Evolutionary conservation across 1,140 invertebrate genomes (phyloP), one percentile per base, ranked within the genome.

Genomic region (Chrysomallon squamiferum): DNA sequence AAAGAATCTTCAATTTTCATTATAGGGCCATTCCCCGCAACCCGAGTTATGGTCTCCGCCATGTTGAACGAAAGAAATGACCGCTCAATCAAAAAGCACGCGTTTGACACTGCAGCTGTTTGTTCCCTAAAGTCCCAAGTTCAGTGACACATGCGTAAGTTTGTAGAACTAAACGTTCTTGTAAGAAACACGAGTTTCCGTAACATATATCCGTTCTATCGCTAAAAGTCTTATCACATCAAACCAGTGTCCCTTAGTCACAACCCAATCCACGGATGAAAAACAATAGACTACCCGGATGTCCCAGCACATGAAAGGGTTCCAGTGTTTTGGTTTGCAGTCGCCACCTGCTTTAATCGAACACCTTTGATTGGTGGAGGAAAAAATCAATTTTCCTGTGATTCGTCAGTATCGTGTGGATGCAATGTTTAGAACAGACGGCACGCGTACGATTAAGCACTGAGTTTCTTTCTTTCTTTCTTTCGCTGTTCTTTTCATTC

Each of bases 11-110:
- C 50, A 27, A 54, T 54, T 27, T 54, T 54, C 29, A 3, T 30
- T 15, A 30, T 22, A 20, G 50, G 50, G 18, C 50, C 50, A 54
- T 54, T 54, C 25, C 50, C 50, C 50, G 25, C 22, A 54, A 54
- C 50, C 15, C 29, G 50, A 54, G 50, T 54, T 54, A 54, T 54
- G 50, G 50, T 54, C 50, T 54, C 50, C 50, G 50, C 50, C 50
- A 54, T 54, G 50, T 54, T 54, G 50, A 54, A 27, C 22, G 22
- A 25, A 30, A 30, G 50, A 54, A 54, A 27, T 54, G 18, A 54
- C 50, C 22, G 22, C 25, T 54, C 50, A 25, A 22, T 54, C 29
- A 30, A 27, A 25, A 54, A 25, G 22, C 50, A 30, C 50, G 50
- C 35, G 35, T 38, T 38, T 38, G 35, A 38, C 35, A 30, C 15